phyloP scores from a whole-genome alignment of 2,797 vertebrate species.

The Sus cebifrons region DNA sequence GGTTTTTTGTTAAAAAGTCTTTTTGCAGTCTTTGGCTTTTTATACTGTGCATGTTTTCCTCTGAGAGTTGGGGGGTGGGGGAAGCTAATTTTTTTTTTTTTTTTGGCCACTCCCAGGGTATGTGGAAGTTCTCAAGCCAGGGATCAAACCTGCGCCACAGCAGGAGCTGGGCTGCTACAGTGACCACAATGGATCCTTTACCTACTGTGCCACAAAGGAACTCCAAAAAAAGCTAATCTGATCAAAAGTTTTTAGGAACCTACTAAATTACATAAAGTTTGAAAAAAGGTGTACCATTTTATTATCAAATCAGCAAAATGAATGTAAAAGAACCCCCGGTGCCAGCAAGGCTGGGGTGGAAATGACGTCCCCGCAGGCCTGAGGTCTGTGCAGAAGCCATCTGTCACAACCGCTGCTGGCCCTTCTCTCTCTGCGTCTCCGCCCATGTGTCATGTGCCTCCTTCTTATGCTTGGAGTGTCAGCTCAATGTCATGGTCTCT shows the following conservation, averaged over 20 bases:
- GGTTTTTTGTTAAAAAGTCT: neutral
- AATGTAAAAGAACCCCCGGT: neutral
- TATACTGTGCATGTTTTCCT: neutral
- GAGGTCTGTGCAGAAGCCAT: too few relatives aligned
- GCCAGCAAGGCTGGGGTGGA: too few relatives aligned
- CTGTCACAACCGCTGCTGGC: too few relatives aligned
- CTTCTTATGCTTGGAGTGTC: rapidly evolving
- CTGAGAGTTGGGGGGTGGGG: neutral
- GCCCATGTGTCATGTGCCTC: neutral
- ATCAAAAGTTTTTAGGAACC: neutral
- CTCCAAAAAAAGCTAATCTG: neutral
- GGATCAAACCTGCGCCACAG: too few relatives aligned
- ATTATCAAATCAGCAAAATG: slow-evolving; percentile 28
- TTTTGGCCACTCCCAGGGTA: too few relatives aligned
- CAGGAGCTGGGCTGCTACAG: too few relatives aligned
- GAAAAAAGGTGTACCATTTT: neutral
- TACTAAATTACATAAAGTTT: neutral
- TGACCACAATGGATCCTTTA: too few relatives aligned
- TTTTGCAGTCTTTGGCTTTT: neutral
- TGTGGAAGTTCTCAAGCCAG: too few relatives aligned
- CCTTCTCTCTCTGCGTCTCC: neutral
- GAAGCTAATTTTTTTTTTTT: slow-evolving; percentile 3
- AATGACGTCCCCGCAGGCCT: rapidly evolving
- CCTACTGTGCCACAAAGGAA: too few relatives aligned
- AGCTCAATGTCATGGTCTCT: neutral